These are phyloP conservation scores for Sebastolobus altivelis DNA, from an alignment of 2,797 vertebrate species.

Conservation along the genomic window DNA sequence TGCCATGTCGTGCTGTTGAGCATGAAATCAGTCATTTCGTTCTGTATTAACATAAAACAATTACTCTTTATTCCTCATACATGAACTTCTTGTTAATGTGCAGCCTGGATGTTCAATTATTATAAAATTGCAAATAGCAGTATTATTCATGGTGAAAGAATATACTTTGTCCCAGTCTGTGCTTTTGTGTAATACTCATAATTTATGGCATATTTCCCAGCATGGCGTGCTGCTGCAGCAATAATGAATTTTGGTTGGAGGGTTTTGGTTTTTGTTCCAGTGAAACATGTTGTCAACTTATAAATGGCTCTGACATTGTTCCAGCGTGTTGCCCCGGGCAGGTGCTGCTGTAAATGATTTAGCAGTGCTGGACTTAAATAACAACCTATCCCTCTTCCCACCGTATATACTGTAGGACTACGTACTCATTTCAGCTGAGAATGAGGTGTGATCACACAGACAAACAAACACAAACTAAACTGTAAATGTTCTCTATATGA, in stretches of 20 bases:
- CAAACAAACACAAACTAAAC: no score
- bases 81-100: constrained; percentile 15
- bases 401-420: not conserved
- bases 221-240: not conserved
- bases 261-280: constrained; percentile 35
- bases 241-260: constrained; percentile 33
- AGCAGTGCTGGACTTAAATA: constrained; percentile 40
- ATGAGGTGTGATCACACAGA: not conserved
- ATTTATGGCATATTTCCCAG: constrained; percentile 17
- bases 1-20: not conserved
- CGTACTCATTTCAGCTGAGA: not conserved
- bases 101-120: not conserved
- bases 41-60: not conserved
- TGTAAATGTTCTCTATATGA: no score
- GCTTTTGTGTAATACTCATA: constrained; percentile 23
- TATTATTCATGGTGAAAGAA: constrained; percentile 32
- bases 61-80: not conserved
- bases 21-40: not conserved
- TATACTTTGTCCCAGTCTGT: not conserved
- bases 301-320: constrained; percentile 48
- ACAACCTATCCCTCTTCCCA: constrained; percentile 3
- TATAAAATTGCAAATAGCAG: not conserved
- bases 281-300: constrained; percentile 39
- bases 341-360: constrained; percentile 49
- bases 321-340: constrained; percentile 39